These are phyloP conservation scores for Andrena bicolor DNA, from an alignment of 2,888 invertebrate genomes.

Conservation along the genomic window DNA sequence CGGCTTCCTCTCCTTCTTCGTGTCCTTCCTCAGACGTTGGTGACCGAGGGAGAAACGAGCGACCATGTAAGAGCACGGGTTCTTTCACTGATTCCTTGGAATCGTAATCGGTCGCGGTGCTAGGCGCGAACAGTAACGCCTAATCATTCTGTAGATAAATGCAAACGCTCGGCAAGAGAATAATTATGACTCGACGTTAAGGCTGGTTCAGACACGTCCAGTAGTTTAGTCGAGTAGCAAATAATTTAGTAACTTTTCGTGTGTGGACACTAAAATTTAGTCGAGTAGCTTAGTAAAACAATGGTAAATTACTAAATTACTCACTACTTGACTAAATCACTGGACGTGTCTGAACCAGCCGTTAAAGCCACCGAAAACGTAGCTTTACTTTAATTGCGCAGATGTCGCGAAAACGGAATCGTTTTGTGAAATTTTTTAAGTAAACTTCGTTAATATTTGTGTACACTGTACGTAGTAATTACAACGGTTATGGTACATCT, in stretches of 20 bases:
- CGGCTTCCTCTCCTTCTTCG: constrained; percentile 37
- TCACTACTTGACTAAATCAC: no score
- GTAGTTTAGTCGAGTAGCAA: no score
- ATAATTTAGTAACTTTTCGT: no score
- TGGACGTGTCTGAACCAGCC: no score
- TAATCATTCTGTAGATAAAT: constrained; percentile 2
- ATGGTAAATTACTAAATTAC: no score
- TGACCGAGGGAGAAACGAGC: constrained; percentile 47
- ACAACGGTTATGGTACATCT: no score
- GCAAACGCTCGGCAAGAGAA: not conserved
- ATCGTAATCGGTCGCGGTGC: constrained; percentile 56
- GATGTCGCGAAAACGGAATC: not conserved
- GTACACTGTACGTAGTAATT: no score
- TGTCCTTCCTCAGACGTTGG: constrained; percentile 54
- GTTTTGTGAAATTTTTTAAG: not conserved
- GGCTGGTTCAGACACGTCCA: no score
- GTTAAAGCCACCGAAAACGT: not conserved
- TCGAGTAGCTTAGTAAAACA: no score
- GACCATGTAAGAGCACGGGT: constrained; percentile 52
- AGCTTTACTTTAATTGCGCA: not conserved
- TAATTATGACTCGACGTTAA: not conserved
- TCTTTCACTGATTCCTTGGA: constrained; percentile 49
- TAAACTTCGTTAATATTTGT: not conserved
- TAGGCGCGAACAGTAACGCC: constrained; percentile 39
- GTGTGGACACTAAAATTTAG: no score